Conservation (phyloP, 2,888 invertebrate genomes). For the Ophioninae sp. region DNA sequence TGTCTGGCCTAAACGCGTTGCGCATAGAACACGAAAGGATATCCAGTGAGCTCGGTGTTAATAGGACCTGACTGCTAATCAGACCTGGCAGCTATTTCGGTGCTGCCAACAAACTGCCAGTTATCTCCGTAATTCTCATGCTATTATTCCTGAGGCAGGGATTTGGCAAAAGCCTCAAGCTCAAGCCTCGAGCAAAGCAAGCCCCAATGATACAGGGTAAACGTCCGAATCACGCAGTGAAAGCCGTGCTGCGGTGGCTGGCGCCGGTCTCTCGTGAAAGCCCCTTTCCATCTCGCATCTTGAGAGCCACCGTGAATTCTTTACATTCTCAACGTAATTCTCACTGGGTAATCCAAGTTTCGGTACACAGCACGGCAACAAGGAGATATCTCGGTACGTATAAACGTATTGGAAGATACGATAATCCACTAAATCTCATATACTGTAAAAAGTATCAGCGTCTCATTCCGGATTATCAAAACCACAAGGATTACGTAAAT, state of each 20-base stretch:
- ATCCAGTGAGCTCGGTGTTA: conserved; percentile 40
- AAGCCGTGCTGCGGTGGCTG: conserved; percentile 9
- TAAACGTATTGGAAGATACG: background rate
- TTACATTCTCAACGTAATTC: conserved; percentile 43
- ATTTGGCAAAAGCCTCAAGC: conserved; percentile 16
- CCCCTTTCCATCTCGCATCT: conserved; percentile 20
- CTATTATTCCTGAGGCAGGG: conserved; percentile 38
- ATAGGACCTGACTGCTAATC: conserved; percentile 22
- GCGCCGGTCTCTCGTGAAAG: conserved; percentile 32
- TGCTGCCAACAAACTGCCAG: conserved; percentile 47
- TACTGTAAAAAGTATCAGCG: background rate
- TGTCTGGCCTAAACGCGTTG: conserved; percentile 6
- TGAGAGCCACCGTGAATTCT: conserved; percentile 7
- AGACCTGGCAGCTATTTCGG: conserved; percentile 33
- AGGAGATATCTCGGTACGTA: conserved; percentile 11
- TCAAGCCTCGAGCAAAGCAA: conserved; percentile 19
- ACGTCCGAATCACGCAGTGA: conserved; percentile 32
- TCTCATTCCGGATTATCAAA: background rate
- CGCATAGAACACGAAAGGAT: background rate
- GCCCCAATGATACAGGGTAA: conserved; percentile 15
- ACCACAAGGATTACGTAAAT: background rate
- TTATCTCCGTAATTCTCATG: conserved; percentile 34
- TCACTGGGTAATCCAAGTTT: conserved; percentile 61
- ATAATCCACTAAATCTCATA: background rate
- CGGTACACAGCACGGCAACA: conserved; percentile 37